Base-by-base conservation (phyloP, 2,888 invertebrate species). In the Pyralis farinalis region DNA sequence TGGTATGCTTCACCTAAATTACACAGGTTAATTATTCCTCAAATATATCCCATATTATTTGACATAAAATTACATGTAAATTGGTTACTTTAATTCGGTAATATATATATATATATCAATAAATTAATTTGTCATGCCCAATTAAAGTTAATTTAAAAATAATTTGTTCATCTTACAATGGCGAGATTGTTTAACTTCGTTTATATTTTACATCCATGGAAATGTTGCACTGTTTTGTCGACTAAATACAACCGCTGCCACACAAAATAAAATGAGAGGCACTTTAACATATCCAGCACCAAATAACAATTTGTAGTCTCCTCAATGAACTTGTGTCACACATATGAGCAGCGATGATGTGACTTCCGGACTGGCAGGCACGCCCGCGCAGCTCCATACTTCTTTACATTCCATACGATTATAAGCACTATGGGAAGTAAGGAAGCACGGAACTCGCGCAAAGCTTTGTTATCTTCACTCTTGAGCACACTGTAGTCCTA, bases 331-430 rank as follows among this genome's bases (percentile, higher is more conserved):
- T 63, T 58, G 43, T 51, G 53, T 63, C 63, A 71, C 73, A 70
- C 59, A 65, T 65, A 63, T 63, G 55, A 57, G 55, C 49, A 55
- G 54, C 48, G 57, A 53, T 58, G 63, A 63, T 61, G 60, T 54
- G 55, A 58, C 64, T 55, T 73, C 70, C 61, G 56, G 63, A 63
- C 51, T 55, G 60, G 83, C 55, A 63, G 83, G 61, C 69, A 77
- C 80, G 82, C 87, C 88, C 78, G 85, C 87, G 89, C 87, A 91
- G 94, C 94, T 94, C 95, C 95, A 95, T 95, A 96, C 96, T 97
- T 97, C 97, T 96, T 96, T 96, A 96, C 96, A 96, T 97, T 97
- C 96, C 96, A 96, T 96, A 96, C 90, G 93, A 84, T 92, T 88
- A 87, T 75, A 91, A 90, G 82, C 91, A 94, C 94, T 96, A 96